These are phyloP conservation scores for Campoletis sonorensis DNA, from an alignment of 1,140 invertebrate genomes.

Conservation along the genomic window DNA sequence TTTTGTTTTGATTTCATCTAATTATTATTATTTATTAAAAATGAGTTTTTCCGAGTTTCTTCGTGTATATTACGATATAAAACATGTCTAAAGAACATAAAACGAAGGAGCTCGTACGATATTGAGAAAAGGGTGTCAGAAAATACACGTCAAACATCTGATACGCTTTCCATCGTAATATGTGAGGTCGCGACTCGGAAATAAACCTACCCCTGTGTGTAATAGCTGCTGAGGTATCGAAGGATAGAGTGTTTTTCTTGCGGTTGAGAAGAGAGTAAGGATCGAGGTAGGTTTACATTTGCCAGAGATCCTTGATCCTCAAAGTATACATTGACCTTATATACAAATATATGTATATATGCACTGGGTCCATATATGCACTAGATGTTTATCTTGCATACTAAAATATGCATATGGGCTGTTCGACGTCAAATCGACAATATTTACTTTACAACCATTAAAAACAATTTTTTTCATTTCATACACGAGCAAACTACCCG, in stretches of 20 bases:
- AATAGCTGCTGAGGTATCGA: background rate
- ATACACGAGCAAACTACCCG: background rate
- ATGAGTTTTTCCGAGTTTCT: no score
- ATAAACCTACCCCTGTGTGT: conserved; percentile 13
- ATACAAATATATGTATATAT: background rate
- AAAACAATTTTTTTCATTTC: background rate
- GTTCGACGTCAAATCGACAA: background rate
- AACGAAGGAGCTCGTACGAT: background rate
- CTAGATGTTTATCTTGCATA: background rate
- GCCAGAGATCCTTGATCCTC: conserved; percentile 5
- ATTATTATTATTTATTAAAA: no score
- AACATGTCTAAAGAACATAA: background rate
- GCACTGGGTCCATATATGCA: background rate
- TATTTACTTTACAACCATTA: background rate
- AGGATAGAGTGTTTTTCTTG: conserved; percentile 9
- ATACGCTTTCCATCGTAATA: background rate
- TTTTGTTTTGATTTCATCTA: no score
- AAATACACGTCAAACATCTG: background rate
- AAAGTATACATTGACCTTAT: background rate
- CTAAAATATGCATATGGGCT: background rate
- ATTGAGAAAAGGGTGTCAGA: background rate
- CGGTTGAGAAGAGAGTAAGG: background rate
- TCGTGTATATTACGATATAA: background rate
- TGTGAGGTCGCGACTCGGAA: conserved; percentile 1
- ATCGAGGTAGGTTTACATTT: background rate